These are phyloP conservation scores for Meda fulgida DNA, from an alignment of 2,797 vertebrate species.

Conservation along the genomic window DNA sequence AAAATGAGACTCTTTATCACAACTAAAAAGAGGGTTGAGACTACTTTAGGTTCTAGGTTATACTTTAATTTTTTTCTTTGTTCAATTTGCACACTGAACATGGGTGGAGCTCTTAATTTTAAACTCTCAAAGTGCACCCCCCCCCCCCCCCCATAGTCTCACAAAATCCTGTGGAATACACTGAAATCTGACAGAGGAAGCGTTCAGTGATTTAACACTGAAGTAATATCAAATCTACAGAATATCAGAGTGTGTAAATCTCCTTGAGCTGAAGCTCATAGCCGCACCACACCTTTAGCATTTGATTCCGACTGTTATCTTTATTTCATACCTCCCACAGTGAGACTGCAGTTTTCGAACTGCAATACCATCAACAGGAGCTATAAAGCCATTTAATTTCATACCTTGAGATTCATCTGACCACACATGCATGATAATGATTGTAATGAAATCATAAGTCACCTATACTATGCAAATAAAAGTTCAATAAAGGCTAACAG, in stretches of 20 bases:
- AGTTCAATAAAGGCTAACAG: conserved; percentile 29
- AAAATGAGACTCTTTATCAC: no score
- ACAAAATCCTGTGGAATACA: neutral
- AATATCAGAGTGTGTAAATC: conserved; percentile 10
- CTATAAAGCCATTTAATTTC: conserved; percentile 24
- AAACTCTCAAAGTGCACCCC: neutral
- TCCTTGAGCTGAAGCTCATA: neutral
- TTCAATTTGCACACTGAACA: neutral
- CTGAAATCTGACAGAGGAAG: conserved; percentile 20
- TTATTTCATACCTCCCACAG: conserved; percentile 1
- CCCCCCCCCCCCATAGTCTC: neutral
- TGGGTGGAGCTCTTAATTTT: neutral
- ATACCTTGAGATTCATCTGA: neutral
- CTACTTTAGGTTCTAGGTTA: no score
- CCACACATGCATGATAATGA: neutral
- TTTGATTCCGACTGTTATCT: conserved; percentile 14
- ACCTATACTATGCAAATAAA: neutral
- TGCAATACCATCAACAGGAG: conserved; percentile 38
- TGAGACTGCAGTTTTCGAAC: conserved; percentile 8
- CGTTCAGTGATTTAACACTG: neutral
- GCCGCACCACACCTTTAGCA: neutral
- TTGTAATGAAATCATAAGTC: conserved; percentile 52
- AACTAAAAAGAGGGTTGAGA: no score
- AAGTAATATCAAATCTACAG: conserved; percentile 18
- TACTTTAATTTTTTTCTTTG: neutral